Conservation (phyloP, 1,140 invertebrate genomes). For the Conus betulinus region DNA sequence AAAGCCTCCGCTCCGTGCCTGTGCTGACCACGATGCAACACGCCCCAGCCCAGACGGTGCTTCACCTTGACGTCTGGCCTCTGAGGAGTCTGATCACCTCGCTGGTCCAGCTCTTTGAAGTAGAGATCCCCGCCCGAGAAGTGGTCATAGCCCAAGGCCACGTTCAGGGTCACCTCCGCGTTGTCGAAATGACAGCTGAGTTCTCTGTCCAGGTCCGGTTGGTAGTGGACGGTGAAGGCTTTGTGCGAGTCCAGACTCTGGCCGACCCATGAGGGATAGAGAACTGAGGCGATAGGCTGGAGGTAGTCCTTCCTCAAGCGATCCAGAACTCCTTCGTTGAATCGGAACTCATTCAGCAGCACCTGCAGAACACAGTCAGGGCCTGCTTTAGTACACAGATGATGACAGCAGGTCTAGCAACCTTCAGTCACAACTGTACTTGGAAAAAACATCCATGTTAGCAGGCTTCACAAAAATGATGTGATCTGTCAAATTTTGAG, state of each 20-base stretch:
- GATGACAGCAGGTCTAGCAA: no score
- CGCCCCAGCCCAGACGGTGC: conserved; percentile 65
- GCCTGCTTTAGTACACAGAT: no score
- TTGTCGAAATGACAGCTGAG: conserved; percentile 77
- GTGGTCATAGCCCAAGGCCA: conserved; percentile 67
- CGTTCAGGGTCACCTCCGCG: conserved; percentile 76
- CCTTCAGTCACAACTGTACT: no score
- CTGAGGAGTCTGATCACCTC: conserved; percentile 18
- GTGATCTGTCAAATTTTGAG: no score
- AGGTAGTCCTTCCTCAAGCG: conserved; percentile 72
- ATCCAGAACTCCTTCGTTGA: conserved; percentile 73
- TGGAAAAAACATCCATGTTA: no score
- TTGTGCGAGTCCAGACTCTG: conserved; percentile 75
- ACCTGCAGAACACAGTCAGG: conserved; percentile 60
- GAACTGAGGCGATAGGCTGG: conserved; percentile 63
- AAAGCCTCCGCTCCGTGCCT: conserved; percentile 75
- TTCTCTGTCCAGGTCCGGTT: conserved; percentile 71
- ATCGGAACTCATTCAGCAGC: conserved; percentile 74
- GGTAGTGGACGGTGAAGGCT: conserved; percentile 76
- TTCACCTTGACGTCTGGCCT: conserved; percentile 43
- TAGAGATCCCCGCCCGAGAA: conserved; percentile 74
- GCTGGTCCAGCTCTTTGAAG: conserved; percentile 72
- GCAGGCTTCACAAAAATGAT: no score
- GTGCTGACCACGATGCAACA: conserved; percentile 76
- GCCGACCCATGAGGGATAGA: conserved; percentile 73